These are phyloP conservation scores for Cepphus grylle DNA, from an alignment of 2,113 vertebrate species.

Conservation along the genomic window DNA sequence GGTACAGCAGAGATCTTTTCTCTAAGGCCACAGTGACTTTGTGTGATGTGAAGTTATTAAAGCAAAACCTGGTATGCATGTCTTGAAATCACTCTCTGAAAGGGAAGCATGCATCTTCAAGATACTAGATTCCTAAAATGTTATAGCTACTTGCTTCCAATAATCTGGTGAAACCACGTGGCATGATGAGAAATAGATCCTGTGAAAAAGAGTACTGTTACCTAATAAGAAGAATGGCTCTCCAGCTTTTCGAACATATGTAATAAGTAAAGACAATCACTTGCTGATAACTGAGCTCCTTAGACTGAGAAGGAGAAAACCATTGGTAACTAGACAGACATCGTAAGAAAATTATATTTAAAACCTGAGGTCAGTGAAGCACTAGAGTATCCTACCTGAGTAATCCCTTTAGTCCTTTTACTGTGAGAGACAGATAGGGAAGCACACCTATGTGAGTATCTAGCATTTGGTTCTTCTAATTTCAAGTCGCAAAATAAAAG, in stretches of 20 bases:
- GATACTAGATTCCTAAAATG: not conserved
- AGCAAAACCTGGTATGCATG: not conserved
- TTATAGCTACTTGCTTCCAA: not conserved
- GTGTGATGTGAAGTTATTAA: not conserved
- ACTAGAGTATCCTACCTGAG: not conserved
- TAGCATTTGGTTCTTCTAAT: not conserved
- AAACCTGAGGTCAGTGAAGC: not conserved
- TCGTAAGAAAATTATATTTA: not conserved
- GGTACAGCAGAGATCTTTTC: not conserved
- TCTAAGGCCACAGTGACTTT: not conserved
- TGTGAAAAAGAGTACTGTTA: not conserved
- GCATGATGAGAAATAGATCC: not conserved
- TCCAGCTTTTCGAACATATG: not conserved
- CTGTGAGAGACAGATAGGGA: not conserved
- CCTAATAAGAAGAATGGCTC: not conserved
- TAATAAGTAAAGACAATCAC: not conserved
- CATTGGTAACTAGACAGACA: not conserved
- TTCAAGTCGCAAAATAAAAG: not conserved
- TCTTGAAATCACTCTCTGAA: not conserved
- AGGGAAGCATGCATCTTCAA: not conserved
- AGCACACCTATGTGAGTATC: not conserved
- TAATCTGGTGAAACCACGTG: not conserved
- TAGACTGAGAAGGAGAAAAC: not conserved
- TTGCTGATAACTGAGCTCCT: not conserved
- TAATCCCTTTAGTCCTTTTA: not conserved